Base-by-base conservation (phyloP, 2,797 vertebrate species). In the Hephaestus fuliginosus region DNA sequence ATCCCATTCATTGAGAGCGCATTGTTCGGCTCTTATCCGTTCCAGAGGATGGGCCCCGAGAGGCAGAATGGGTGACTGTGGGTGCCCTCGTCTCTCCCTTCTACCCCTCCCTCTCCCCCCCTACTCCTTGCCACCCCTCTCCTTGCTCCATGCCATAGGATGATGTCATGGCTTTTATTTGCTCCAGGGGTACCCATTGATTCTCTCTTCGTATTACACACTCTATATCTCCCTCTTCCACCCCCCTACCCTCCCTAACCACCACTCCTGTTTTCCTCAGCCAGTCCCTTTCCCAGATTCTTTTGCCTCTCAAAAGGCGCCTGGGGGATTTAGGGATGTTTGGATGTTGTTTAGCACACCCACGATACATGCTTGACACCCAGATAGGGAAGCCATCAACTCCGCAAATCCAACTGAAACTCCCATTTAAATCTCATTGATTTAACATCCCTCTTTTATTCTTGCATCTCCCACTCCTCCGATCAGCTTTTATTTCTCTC, bases 91-190 rank as follows among this genome's bases (percentile, higher is more conserved):
- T 74, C 81, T 76, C 80, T 81, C 76, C 68, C 78, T 56, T 57
- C 71, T 73, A 69, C 20, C 77, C 20, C 77, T 8, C 6, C n/a
- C 73, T 57, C 55, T 11, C 57, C 13, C 63, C 68, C 67, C 48
- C 61, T 58, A 2, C 71, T 81, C 81, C 79, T 89, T 53, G 5
- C 81, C 80, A 70, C 89, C 85, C 78, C 72, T 33, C 84, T 86
- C 80, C 86, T 75, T 73, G 75, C 88, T 91, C 71, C 65, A 88
- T 92, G 93, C 93, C 94, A 93, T 91, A 36, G 81, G 62, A 94
- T 95, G 94, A 95, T 95, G 94, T 95, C 94, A 95, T 93, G 87
- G 88, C 89, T 92, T 92, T 91, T 86, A 91, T 94, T 91, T 90
- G 86, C 91, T 87, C 72, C 61, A 43, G 85, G 89, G 89, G 72